Evolutionary conservation across 2,888 invertebrate genomes (phyloP).

Genomic region (Lymantria monacha): DNA sequence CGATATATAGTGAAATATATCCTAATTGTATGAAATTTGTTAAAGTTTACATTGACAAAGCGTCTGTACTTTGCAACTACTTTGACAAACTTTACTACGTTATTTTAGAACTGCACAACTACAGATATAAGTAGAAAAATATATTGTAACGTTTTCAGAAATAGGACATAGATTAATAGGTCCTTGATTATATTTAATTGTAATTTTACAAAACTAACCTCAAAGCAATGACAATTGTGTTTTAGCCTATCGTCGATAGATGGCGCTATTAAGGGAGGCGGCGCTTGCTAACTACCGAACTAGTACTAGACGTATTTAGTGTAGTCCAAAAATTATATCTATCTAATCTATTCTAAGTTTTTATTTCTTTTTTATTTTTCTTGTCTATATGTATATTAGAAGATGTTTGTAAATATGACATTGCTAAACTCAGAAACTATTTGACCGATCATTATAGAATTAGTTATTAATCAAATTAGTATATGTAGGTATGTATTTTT

Average conservation of each 20-base stretch:
- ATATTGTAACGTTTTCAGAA: conserved; percentile 2
- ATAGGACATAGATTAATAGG: background rate
- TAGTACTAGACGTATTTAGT: conserved; percentile 46
- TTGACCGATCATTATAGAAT: no score
- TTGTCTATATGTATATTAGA: no score
- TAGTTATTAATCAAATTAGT: no score
- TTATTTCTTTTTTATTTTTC: conserved; percentile 33
- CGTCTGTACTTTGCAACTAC: conserved; percentile 41
- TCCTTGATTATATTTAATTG: conserved; percentile 6
- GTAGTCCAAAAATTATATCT: conserved; percentile 53
- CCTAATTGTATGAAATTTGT: background rate
- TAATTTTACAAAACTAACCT: conserved; percentile 49
- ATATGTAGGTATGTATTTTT: no score
- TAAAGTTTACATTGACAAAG: conserved; percentile 33
- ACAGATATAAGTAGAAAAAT: conserved; percentile 10
- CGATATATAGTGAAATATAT: background rate
- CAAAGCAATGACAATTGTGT: conserved; percentile 23
- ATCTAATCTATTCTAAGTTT: conserved; percentile 52
- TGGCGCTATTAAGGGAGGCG: conserved; percentile 50
- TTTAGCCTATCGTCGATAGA: conserved; percentile 35
- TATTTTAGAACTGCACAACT: background rate
- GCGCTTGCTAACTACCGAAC: conserved; percentile 46
- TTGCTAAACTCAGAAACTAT: no score
- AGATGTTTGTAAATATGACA: no score
- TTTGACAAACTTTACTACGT: conserved; percentile 16